Evolutionary conservation across 2,888 invertebrate genomes (phyloP).

Genomic region (Cinara cedri): DNA sequence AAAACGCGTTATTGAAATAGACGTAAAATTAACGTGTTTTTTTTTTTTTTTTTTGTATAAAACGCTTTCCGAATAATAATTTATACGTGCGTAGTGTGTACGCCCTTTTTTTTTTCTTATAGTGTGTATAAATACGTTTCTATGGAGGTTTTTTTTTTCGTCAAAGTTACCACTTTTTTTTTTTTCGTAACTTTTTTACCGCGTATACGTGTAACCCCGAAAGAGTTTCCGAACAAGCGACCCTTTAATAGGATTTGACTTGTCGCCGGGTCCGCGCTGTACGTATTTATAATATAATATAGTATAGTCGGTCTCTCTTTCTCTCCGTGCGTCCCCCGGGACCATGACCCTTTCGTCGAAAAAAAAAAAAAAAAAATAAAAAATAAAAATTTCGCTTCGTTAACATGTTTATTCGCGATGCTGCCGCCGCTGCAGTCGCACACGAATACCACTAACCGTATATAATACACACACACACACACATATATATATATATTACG

Average conservation of each 20-base stretch:
- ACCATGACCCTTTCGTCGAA: conserved; percentile 50
- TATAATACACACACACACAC: background rate
- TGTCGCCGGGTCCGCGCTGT: conserved; percentile 46
- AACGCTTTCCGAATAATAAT: no score
- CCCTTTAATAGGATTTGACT: conserved; percentile 56
- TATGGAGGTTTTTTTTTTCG: background rate
- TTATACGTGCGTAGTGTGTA: no score
- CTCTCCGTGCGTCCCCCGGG: conserved; percentile 38
- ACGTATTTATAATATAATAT: no score
- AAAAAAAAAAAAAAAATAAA: conserved; percentile 31
- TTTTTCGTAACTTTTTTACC: conserved; percentile 16
- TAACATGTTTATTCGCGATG: conserved; percentile 53
- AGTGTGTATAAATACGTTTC: background rate
- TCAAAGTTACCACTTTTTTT: background rate
- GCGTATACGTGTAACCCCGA: background rate
- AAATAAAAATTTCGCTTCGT: conserved; percentile 51
- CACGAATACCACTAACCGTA: background rate
- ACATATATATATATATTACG: no score
- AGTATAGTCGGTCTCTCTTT: conserved; percentile 6
- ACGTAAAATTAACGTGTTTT: no score
- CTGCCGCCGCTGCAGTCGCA: background rate
- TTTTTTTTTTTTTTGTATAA: no score
- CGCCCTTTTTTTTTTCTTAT: no score
- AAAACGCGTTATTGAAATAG: no score
- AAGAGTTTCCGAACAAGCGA: conserved; percentile 56